Evolutionary conservation across 2,888 invertebrate genomes (phyloP), one percentile per base, ranked within the genome.

Genomic region (Argynnis bischoffii): DNA sequence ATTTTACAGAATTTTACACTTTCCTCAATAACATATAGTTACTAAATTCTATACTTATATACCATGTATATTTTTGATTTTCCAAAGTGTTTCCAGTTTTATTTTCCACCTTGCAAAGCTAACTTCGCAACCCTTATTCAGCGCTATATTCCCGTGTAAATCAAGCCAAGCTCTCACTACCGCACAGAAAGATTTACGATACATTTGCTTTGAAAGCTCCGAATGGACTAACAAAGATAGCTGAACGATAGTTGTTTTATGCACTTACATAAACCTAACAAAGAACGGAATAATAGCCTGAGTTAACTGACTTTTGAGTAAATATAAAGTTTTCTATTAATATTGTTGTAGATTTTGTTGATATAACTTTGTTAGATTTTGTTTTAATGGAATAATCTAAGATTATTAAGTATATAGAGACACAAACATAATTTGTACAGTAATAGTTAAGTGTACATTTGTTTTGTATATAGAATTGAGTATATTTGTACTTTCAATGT

Each of bases 121-220:
- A 59, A 59, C 59, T 48, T n/a, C 48, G 48, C 35, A 59, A 59
- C 47, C 57, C 14, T 26, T 31, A 31, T 59, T 60, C 51, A 8
- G 50, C 8, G 0, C 15, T 18, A 15, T 3, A 35, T 50, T 50
- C 15, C 15, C 51, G 51, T 61, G 61, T 61, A 61, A 61, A 51
- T 51, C 50, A 51, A 51, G 50, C 35, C 61, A 15, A 61, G 51
- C 50, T 35, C 51, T 61, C 61, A 35, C 47, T 59, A 57, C n/a
- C 16, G 51, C 51, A 51, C 35, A 61, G 61, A 31, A 60, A 69
- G 70, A 70, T 70, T 70, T 68, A 59, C 64, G 70, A 70, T 70
- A 67, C 64, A 70, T 68, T 70, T 65, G 68, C 68, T 64, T 67
- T 63, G 67, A 70, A 67, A 65, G 65, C 57, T 47, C 55, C 47